Base-by-base conservation (phyloP, 2,113 vertebrate species). In the Lucifuga dentata region DNA sequence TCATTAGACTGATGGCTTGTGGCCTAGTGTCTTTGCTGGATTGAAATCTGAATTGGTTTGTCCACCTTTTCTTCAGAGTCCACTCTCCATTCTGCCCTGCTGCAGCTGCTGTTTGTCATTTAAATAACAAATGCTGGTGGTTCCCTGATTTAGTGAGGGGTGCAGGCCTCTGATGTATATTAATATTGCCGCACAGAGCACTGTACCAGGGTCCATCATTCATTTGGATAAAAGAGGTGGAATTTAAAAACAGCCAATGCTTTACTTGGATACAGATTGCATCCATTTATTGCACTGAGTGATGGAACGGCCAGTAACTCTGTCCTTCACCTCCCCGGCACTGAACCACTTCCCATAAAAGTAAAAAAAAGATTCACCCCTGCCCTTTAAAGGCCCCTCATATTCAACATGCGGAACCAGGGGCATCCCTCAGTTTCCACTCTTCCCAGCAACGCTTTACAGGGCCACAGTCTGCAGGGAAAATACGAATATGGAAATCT, bases 151-250 rank as follows among this genome's bases (percentile, higher is more conserved):
- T 93, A 93, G 86, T 91, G 91, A 79, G 80, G 88, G 91, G 75
- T 78, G 68, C 90, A 74, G 89, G 82, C 85, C 86, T 86, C 84
- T 91, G 92, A 94, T 93, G 89, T 93, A 88, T 93, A 93, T 94
- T 93, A 93, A 93, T 94, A 93, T 88, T 84, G 83, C 88, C 20
- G 71, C 88, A 84, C 89, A 73, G 80, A 70, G 76, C 83, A 86
- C 90, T 89, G 89, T 91, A 88, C 90, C 68, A 46, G 86, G 85
- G 79, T 86, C 88, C 91, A 93, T 93, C 90, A 93, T 90, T 93
- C 91, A 93, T 93, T 93, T 93, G 91, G 91, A 93, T 93, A 92
- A 93, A 94, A 91, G 91, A 93, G 92, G 91, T 90, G 91, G 92
- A 93, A 94, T 93, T 92, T 88, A 87, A 92, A 94, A 93, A 90